Evolutionary conservation across 2,797 vertebrate genomes (phyloP), one percentile per base, ranked within the genome.

Genomic region (Falco columbarius): DNA sequence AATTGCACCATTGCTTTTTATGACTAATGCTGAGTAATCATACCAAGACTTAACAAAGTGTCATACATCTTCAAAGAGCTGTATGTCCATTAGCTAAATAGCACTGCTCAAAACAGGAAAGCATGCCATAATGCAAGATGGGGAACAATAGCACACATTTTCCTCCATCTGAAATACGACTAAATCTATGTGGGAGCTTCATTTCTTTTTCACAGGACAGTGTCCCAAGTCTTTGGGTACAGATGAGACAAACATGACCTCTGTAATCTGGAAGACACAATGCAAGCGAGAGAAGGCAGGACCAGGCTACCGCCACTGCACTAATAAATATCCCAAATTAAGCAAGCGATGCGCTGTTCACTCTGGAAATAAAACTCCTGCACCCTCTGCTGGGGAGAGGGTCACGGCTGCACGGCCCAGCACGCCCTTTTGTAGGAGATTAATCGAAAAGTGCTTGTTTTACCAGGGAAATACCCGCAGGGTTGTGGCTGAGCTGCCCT

Each of bases 311-410:
- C 51, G 26, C 6, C 15, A 0, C 34, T 14, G 36, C 36, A 3
- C 24, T 46, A 47, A 54, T 14, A 62, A 66, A 59, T 20, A 66
- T 55, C 47, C 40, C 77, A 13, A 32, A 82, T 77, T 52, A 67
- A 81, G 19, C 5, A 11, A 3, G 18, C 0, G 1, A 26, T 17
- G 59, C 63, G 9, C 73, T 32, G 0, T 5, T 0, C 2, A 4
- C 24, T 84, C 86, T 85, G 77, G 49, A 91, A 92, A 47, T 68
- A 81, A 95, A 91, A 8, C 94, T 95, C 56, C 95, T 92, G 89
- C 95, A 94, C 96, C 96, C 93, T 95, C 96, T 97, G 93, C 95
- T 94, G 96, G 96, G 86, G 29, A 94, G 34, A 89, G 32, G 11
- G 13, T 19, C 7, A 2, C 0, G 47, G 14, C 20, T 56, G 75